Evolutionary conservation across 1,140 invertebrate species (phyloP).

Genomic region (Panagrolaimus sp.): DNA sequence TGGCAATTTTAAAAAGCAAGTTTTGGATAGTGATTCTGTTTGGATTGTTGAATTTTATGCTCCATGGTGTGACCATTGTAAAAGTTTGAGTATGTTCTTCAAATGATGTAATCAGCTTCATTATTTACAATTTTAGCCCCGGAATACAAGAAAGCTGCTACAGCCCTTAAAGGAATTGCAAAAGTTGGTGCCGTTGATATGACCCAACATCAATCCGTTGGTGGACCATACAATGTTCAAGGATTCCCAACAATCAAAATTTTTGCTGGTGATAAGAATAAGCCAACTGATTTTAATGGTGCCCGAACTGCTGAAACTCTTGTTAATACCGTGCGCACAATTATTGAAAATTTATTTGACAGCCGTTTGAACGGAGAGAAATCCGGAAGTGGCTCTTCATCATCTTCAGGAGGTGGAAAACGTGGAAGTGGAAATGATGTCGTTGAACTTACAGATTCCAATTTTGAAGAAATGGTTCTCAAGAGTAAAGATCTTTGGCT

Average conservation of each 20-base stretch:
- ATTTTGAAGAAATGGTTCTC: slow-evolving; percentile 83
- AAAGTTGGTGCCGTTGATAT: slow-evolving; percentile 90
- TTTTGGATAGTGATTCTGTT: too few relatives aligned
- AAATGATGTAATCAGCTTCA: too few relatives aligned
- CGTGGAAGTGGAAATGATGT: slow-evolving; percentile 65
- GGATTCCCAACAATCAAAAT: slow-evolving; percentile 96
- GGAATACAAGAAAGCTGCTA: slow-evolving; percentile 81
- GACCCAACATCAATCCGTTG: slow-evolving; percentile 78
- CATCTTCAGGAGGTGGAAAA: slow-evolving; percentile 19
- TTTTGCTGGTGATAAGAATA: slow-evolving; percentile 79
- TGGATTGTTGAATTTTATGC: slow-evolving; percentile 63
- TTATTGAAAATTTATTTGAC: slow-evolving; percentile 40
- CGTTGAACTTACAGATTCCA: slow-evolving; percentile 83
- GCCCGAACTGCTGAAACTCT: slow-evolving; percentile 76
- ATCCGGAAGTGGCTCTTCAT: slow-evolving; percentile 24
- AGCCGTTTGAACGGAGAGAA: slow-evolving; percentile 26
- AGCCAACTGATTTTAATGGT: slow-evolving; percentile 78
- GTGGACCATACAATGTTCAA: slow-evolving; percentile 73
- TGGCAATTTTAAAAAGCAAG: too few relatives aligned
- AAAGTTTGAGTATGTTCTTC: slow-evolving; percentile 34
- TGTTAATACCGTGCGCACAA: slow-evolving; percentile 70
- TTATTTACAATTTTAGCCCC: slow-evolving; percentile 64
- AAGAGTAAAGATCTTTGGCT: slow-evolving; percentile 65
- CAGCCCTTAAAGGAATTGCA: slow-evolving; percentile 80
- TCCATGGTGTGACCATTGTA: slow-evolving; percentile 65